These are phyloP conservation scores for Cheilosia pagana DNA, from an alignment of 2,888 invertebrate species.

Conservation along the genomic window DNA sequence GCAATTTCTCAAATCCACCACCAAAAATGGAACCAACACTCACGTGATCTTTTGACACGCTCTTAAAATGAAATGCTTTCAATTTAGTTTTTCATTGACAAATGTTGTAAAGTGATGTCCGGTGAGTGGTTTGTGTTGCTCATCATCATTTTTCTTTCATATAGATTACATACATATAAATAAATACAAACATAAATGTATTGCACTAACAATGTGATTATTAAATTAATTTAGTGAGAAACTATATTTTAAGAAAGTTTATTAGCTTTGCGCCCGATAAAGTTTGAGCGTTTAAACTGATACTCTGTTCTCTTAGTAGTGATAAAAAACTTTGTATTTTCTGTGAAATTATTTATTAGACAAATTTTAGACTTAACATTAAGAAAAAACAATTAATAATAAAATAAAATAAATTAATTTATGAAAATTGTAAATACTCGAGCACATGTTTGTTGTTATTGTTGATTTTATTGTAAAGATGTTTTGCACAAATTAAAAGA, in stretches of 20 bases:
- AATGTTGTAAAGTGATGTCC: too few species aligned
- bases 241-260: background rate
- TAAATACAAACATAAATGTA: too few species aligned
- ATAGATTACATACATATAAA: too few species aligned
- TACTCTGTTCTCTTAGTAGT: background rate
- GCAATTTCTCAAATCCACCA: constrained; percentile 19
- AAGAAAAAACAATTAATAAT: background rate
- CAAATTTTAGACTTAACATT: background rate
- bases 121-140: too few species aligned
- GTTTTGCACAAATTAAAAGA: background rate
- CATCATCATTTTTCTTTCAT: too few species aligned
- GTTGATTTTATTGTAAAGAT: background rate
- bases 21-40: background rate
- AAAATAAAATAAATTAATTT: background rate
- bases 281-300: background rate
- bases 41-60: constrained; percentile 8
- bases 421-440: constrained; percentile 27
- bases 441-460: constrained; percentile 11
- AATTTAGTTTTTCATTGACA: constrained; percentile 1
- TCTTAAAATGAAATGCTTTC: background rate
- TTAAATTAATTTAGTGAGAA: background rate
- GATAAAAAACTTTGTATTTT: constrained; percentile 8
- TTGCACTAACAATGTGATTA: too few species aligned
- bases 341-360: constrained; percentile 18
- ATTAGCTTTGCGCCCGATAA: background rate